Conservation (phyloP, 2,797 vertebrate species). For the Sebastes kiyomatsui region DNA sequence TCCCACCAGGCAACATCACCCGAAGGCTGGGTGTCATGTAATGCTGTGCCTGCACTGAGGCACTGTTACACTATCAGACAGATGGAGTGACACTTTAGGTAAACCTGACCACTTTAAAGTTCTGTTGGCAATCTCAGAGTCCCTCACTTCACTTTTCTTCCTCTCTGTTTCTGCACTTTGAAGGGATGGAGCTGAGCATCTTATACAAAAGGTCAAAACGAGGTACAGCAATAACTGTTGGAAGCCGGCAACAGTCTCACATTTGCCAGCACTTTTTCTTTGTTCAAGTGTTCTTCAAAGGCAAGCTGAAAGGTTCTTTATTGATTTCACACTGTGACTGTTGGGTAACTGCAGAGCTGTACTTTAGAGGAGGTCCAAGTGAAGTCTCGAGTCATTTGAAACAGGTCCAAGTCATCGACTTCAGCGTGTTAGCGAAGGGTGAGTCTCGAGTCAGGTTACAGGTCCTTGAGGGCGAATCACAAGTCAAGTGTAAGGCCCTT, state of each 20-base stretch:
- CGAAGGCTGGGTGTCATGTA: not conserved
- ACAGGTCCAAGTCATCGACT: not conserved
- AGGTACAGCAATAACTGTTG: not conserved
- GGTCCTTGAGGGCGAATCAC: not conserved
- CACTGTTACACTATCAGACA: not conserved
- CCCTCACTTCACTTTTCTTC: not conserved
- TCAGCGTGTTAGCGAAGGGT: not conserved
- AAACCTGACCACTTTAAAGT: not conserved
- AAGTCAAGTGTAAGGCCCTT: not conserved
- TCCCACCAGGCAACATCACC: not conserved
- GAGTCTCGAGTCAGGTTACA: not conserved
- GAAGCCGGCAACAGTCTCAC: conserved; percentile 12
- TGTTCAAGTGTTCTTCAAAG: conserved; percentile 10
- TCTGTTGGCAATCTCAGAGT: not conserved
- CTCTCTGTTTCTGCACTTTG: not conserved
- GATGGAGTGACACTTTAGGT: not conserved
- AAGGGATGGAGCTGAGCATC: not conserved
- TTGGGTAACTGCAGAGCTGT: not conserved
- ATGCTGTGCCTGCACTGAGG: not conserved
- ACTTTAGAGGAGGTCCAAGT: not conserved
- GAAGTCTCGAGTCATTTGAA: conserved; percentile 6
- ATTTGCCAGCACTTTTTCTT: conserved; percentile 21
- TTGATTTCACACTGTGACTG: conserved; percentile 40
- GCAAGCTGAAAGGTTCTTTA: conserved; percentile 28
- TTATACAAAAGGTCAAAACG: conserved; percentile 20